These are phyloP conservation scores for Alcedo atthis DNA, from an alignment of 2,797 vertebrate species.

Conservation along the genomic window DNA sequence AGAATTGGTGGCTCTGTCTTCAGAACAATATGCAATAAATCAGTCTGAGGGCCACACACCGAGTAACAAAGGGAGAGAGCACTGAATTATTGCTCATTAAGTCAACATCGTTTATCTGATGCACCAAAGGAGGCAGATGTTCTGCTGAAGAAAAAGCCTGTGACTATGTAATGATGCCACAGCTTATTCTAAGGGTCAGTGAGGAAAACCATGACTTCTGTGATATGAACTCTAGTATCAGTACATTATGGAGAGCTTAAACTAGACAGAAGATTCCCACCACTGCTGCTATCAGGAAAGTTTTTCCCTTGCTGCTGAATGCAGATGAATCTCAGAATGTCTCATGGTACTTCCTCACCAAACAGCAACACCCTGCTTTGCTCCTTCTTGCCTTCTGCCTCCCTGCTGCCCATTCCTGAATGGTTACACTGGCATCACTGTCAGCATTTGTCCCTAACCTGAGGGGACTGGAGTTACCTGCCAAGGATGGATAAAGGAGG, in stretches of 20 bases:
- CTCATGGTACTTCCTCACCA: not conserved
- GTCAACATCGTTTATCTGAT: not conserved
- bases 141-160: not conserved
- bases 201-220: not conserved
- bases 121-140: not conserved
- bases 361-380: not conserved
- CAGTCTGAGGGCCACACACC: conserved; percentile 43
- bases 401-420: not conserved
- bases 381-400: not conserved
- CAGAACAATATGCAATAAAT: conserved; percentile 58
- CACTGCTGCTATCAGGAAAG: not conserved
- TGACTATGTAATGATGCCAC: not conserved
- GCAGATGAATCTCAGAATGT: not conserved
- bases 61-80: not conserved
- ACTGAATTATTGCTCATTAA: conserved; percentile 6
- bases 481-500: not conserved
- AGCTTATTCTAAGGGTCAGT: not conserved
- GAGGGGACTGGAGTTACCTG: not conserved
- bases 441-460: not conserved
- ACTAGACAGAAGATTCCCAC: not conserved
- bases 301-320: not conserved
- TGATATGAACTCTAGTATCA: not conserved
- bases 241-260: not conserved
- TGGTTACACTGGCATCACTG: not conserved
- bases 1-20: conserved; percentile 17